Evolutionary conservation across 2,797 vertebrate genomes (phyloP).

Genomic region (Catostomus latipinnis): DNA sequence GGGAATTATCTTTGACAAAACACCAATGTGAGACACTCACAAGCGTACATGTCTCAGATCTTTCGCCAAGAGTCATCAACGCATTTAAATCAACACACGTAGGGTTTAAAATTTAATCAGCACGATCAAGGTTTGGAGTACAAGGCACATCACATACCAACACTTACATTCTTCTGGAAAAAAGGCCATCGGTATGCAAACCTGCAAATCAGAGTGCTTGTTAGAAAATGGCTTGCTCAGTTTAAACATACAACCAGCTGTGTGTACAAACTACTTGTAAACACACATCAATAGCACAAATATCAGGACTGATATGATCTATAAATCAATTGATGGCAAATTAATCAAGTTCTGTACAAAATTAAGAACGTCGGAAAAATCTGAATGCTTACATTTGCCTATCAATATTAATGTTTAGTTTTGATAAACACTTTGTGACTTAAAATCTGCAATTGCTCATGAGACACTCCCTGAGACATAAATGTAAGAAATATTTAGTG

Average conservation of each 20-base stretch:
- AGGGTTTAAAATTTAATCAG: neutral
- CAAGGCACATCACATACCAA: neutral
- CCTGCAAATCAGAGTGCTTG: neutral
- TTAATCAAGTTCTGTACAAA: neutral
- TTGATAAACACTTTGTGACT: neutral
- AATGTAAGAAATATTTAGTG: neutral
- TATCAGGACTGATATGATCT: conserved; percentile 19
- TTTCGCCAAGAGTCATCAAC: conserved; percentile 16
- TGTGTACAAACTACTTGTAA: conserved; percentile 12
- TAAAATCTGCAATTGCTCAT: neutral
- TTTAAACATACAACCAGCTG: conserved; percentile 21
- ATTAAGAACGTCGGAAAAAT: neutral
- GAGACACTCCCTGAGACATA: conserved; percentile 1
- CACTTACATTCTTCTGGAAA: neutral
- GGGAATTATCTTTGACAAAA: conserved; percentile 26
- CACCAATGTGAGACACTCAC: neutral
- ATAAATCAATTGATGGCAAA: conserved; percentile 22
- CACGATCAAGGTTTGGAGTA: neutral
- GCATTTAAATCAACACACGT: neutral
- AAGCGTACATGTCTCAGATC: neutral
- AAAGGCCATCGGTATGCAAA: neutral
- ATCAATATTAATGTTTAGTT: neutral
- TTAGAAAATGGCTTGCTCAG: neutral
- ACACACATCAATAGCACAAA: conserved; percentile 18
- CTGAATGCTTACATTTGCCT: neutral